Evolutionary conservation across 2,797 vertebrate species (phyloP).

Genomic region (Macropus fuliginosus): DNA sequence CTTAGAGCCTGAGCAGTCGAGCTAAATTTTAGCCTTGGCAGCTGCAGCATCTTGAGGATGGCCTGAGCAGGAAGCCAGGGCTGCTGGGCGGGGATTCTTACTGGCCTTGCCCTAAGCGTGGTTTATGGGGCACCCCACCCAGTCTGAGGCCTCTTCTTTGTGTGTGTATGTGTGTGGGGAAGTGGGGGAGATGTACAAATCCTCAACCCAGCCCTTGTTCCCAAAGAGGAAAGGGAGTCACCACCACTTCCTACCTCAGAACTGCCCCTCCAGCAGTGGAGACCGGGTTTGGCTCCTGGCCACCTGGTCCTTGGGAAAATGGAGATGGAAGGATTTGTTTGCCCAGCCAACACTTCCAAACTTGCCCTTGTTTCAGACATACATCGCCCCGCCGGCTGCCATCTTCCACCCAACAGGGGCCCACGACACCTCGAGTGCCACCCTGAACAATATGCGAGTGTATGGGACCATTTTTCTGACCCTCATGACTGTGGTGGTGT

Average conservation of each 20-base stretch:
- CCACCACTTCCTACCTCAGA: background rate
- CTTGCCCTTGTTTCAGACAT: conserved; percentile 90
- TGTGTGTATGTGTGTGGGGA: no score
- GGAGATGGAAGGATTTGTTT: conserved; percentile 30
- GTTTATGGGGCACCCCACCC: background rate
- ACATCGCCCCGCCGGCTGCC: conserved; percentile 94
- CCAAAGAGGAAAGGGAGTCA: background rate
- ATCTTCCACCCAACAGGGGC: conserved; percentile 91
- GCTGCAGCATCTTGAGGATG: background rate
- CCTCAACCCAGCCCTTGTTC: background rate
- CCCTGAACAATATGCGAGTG: conserved; percentile 98
- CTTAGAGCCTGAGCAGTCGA: background rate
- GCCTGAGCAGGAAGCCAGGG: background rate
- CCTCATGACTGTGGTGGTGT: conserved; percentile 97
- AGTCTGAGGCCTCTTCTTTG: background rate
- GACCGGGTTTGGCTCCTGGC: background rate
- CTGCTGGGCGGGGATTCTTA: background rate
- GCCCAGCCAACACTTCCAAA: background rate
- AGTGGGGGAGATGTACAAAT: background rate
- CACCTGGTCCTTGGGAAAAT: background rate
- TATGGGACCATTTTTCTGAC: conserved; percentile 97
- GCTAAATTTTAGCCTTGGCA: background rate
- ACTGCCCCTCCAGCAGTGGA: background rate
- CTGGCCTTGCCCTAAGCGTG: no score
- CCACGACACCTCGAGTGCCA: conserved; percentile 89